phyloP scores from a whole-genome alignment of 2,797 vertebrate genomes.

The Gallinago nigripennis region DNA sequence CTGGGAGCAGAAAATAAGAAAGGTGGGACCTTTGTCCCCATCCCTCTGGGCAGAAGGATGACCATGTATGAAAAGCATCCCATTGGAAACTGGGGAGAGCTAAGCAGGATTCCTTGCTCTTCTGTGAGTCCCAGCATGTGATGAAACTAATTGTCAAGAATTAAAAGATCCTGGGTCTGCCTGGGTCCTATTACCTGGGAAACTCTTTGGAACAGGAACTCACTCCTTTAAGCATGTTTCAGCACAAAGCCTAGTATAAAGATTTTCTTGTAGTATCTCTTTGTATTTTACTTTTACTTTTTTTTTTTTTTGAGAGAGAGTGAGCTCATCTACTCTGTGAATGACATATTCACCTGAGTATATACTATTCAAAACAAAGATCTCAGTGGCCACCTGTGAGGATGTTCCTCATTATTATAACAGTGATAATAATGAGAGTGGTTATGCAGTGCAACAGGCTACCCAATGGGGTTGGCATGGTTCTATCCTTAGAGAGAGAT shows the following conservation, averaged over 20 bases:
- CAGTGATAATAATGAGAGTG: neutral
- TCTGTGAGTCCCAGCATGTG: conserved; percentile 10
- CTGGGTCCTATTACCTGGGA: neutral
- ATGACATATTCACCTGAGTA: neutral
- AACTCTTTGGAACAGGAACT: neutral
- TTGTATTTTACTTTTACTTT: neutral
- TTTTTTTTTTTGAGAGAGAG: neutral
- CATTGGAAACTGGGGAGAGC: neutral
- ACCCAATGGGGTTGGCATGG: neutral
- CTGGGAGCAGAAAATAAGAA: neutral
- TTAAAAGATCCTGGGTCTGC: neutral
- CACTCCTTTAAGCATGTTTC: neutral
- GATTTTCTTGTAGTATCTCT: neutral
- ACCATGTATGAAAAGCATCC: neutral
- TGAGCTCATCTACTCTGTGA: neutral
- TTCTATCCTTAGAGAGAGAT: neutral
- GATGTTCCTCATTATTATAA: neutral
- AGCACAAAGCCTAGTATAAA: neutral
- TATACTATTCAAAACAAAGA: neutral
- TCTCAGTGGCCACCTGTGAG: neutral
- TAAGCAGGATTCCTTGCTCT: neutral
- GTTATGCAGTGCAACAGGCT: neutral
- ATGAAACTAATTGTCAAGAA: conserved; percentile 8
- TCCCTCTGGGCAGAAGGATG: neutral
- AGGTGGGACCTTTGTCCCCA: neutral